phyloP scores from a whole-genome alignment of 2,888 invertebrate species.

The Oligia fasciuncula region DNA sequence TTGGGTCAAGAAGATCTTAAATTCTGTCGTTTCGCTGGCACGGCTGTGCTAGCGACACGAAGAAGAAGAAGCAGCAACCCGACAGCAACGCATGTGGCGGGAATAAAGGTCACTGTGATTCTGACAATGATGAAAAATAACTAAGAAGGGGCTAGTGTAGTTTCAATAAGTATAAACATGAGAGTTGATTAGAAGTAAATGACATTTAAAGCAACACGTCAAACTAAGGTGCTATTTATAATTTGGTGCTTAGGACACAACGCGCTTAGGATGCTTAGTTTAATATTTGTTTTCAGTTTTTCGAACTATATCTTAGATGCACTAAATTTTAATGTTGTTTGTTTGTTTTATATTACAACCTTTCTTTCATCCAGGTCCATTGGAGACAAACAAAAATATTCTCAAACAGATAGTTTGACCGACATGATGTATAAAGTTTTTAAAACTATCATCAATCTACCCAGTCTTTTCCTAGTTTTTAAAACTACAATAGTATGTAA shows the following conservation, averaged over 20 bases:
- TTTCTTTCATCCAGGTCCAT: background rate
- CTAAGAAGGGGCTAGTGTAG: background rate
- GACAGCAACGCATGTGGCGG: background rate
- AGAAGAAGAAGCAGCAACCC: background rate
- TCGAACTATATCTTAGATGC: no score
- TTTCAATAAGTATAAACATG: background rate
- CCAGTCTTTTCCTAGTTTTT: slow-evolving; percentile 27
- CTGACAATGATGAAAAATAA: no score
- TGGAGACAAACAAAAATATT: background rate
- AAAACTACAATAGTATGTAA: slow-evolving; percentile 34
- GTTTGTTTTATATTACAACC: background rate
- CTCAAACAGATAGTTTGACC: background rate
- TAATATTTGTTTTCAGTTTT: no score
- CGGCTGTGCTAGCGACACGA: no score
- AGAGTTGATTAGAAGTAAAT: background rate
- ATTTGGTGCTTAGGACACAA: background rate
- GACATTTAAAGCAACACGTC: background rate
- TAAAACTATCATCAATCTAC: slow-evolving; percentile 1
- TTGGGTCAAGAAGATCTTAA: background rate
- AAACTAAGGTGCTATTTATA: background rate
- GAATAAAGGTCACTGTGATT: background rate
- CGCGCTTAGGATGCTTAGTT: background rate
- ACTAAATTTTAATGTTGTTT: background rate
- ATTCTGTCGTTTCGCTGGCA: no score
- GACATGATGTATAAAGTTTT: slow-evolving; percentile 24